Percentiles rank a stretch among this genome's conserved stretches.
Evolutionary conservation across 2,113 vertebrate genomes (phyloP).

Genomic region (Neogobius melanostomus): DNA sequence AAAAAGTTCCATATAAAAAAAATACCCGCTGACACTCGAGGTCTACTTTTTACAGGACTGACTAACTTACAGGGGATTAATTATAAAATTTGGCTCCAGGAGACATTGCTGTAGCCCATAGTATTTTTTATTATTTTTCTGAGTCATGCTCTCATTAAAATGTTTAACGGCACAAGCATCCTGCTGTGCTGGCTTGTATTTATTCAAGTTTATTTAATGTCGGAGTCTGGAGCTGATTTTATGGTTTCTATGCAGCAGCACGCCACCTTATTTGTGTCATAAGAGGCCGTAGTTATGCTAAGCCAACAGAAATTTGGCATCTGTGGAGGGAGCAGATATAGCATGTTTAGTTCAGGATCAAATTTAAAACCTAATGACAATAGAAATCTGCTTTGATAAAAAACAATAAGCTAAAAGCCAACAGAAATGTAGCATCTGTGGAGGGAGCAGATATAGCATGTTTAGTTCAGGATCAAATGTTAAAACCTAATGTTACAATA

Average conservation of each 20-base stretch:
- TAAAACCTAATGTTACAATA: no score
- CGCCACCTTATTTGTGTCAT: no score
- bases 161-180: conserved; percentile 3
- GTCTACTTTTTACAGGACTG: conserved; percentile 1
- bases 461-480: no score
- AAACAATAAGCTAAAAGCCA: no score
- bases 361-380: no score
- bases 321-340: no score
- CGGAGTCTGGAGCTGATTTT: background rate
- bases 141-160: conserved; percentile 8
- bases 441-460: no score
- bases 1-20: conserved; percentile 31
- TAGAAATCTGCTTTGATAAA: no score
- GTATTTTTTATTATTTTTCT: conserved; percentile 11
- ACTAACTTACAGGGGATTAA: conserved; percentile 8
- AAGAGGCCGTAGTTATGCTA: no score
- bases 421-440: no score
- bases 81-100: conserved; percentile 9
- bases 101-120: background rate
- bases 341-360: no score
- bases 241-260: background rate
- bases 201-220: conserved; percentile 5
- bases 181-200: background rate
- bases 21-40: background rate
- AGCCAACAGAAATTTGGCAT: no score